Evolutionary conservation across 2,888 invertebrate species (phyloP).

Genomic region (Octonoba sinensis): DNA sequence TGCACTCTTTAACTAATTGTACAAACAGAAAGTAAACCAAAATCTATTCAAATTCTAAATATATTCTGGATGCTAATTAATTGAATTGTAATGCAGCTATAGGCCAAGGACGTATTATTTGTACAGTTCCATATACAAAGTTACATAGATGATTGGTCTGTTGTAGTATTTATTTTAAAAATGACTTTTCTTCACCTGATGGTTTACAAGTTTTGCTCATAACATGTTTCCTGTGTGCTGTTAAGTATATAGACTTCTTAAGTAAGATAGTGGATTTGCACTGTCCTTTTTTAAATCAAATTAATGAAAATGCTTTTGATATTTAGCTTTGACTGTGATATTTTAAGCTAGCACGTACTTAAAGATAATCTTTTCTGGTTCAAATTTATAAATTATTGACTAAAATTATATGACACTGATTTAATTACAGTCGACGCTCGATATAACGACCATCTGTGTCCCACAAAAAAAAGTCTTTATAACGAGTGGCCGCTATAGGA

Average conservation of each 20-base stretch:
- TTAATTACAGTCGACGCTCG: too few relatives aligned
- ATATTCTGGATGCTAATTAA: slow-evolving; percentile 23
- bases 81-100: slow-evolving; percentile 30
- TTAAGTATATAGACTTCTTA: not conserved
- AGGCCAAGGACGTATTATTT: slow-evolving; percentile 34
- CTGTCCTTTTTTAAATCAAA: slow-evolving; percentile 1
- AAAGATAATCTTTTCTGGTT: not conserved
- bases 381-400: too few relatives aligned
- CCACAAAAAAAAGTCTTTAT: too few relatives aligned
- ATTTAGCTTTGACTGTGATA: slow-evolving; percentile 61
- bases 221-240: not conserved
- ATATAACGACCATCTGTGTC: too few relatives aligned
- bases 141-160: slow-evolving; percentile 25
- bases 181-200: slow-evolving; percentile 29
- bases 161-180: slow-evolving; percentile 43
- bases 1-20: slow-evolving; percentile 11
- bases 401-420: too few relatives aligned
- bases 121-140: slow-evolving; percentile 28
- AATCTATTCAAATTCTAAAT: slow-evolving; percentile 17
- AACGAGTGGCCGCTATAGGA: too few relatives aligned
- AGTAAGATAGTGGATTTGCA: not conserved
- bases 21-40: slow-evolving; percentile 4
- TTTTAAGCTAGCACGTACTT: slow-evolving; percentile 44
- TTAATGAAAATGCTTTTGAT: slow-evolving; percentile 28
- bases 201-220: slow-evolving; percentile 29